phyloP scores from a whole-genome alignment of 1,140 invertebrate genomes.

The Uloborus diversus region DNA sequence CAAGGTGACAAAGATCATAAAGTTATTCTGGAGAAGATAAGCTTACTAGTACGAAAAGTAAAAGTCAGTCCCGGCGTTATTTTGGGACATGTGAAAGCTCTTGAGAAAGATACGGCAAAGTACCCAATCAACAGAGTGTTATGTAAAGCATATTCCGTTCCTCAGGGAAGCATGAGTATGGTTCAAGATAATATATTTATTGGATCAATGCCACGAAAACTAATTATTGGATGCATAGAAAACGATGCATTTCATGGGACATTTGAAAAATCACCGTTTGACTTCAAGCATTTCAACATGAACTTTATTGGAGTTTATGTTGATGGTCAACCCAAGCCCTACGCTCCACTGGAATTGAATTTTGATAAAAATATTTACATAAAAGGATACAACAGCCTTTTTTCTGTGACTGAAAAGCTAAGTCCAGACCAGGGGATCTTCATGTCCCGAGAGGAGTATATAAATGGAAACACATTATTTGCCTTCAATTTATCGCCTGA shows the following conservation, averaged over 20 bases:
- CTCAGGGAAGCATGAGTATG: background rate
- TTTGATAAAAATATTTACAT: slow-evolving; percentile 7
- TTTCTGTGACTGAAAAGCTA: background rate
- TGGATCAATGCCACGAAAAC: background rate
- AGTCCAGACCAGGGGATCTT: background rate
- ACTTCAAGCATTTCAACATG: slow-evolving; percentile 7
- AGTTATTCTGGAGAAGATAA: background rate
- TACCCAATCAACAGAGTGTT: background rate
- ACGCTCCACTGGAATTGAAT: background rate
- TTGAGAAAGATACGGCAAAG: background rate
- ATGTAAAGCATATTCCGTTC: slow-evolving; percentile 1
- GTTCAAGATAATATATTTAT: slow-evolving; percentile 22
- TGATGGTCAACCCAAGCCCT: background rate
- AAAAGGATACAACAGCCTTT: background rate
- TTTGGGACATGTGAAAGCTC: background rate
- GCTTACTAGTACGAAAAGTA: background rate
- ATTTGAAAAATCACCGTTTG: background rate
- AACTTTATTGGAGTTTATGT: slow-evolving; percentile 3
- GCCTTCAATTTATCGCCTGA: background rate
- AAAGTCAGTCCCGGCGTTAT: background rate
- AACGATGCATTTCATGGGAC: background rate
- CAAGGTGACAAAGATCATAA: background rate
- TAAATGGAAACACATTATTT: background rate
- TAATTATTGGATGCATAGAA: slow-evolving; percentile 1
- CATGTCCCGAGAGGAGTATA: background rate